Evolutionary conservation across 1,140 invertebrate genomes (phyloP).

Genomic region (Lysiphlebus fabarum): DNA sequence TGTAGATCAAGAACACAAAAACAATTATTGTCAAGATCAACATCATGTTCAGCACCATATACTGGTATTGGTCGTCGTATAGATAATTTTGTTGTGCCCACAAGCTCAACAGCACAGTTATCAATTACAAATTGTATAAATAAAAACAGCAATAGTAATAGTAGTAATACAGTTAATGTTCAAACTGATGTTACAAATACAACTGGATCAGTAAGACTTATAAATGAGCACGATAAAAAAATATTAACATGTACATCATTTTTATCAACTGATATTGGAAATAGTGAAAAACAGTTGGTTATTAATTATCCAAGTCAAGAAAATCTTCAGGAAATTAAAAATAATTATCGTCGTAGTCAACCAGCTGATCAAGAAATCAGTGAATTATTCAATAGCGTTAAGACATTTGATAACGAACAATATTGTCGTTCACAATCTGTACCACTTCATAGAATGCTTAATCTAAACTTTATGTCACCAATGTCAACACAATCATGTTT

Average conservation of each 20-base stretch:
- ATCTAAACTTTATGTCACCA: conserved; percentile 45
- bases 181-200: conserved; percentile 32
- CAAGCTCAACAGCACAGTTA: conserved; percentile 14
- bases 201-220: conserved; percentile 25
- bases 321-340: conserved; percentile 41
- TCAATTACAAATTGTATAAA: too few relatives aligned
- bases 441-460: conserved; percentile 66
- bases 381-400: conserved; percentile 41
- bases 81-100: conserved; percentile 49
- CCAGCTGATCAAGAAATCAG: conserved; percentile 48
- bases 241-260: conserved; percentile 28
- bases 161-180: conserved; percentile 36
- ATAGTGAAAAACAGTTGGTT: conserved; percentile 48
- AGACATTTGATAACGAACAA: conserved; percentile 40
- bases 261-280: conserved; percentile 36
- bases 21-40: conserved; percentile 41
- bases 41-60: conserved; percentile 47
- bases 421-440: conserved; percentile 71
- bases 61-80: conserved; percentile 28
- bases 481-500: conserved; percentile 34
- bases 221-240: conserved; percentile 20
- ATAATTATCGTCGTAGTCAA: conserved; percentile 33
- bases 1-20: conserved; percentile 41
- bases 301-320: conserved; percentile 54
- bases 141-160: too few relatives aligned